Conservation (phyloP, 2,797 vertebrate species). For the Eurystomus glaucurus region DNA sequence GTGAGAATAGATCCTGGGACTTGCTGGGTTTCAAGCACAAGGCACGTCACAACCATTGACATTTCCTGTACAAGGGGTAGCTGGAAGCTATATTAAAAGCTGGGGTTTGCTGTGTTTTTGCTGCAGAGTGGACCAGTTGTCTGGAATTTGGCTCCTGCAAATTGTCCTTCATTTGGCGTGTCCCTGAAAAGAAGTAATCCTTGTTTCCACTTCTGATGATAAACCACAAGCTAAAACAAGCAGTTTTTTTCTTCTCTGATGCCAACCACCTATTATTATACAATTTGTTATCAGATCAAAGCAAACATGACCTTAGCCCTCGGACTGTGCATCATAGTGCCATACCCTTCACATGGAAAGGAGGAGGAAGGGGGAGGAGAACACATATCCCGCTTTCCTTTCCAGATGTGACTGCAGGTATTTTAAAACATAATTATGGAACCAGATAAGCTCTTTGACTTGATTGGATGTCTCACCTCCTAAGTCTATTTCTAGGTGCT, state of each 20-base stretch:
- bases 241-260: background rate
- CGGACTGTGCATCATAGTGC: background rate
- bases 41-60: background rate
- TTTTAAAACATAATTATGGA: constrained; percentile 28
- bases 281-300: constrained; percentile 57
- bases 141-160: background rate
- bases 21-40: background rate
- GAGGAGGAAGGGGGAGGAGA: background rate
- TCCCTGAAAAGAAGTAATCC: background rate
- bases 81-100: background rate
- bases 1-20: background rate
- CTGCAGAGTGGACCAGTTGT: background rate
- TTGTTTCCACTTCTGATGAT: constrained; percentile 23
- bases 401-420: constrained; percentile 41
- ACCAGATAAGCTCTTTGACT: background rate
- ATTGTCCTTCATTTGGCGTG: background rate
- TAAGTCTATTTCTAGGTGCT: background rate
- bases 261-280: constrained; percentile 5
- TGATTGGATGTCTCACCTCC: background rate
- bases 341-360: constrained; percentile 16
- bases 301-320: constrained; percentile 58
- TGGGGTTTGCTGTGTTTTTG: background rate
- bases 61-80: background rate
- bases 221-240: constrained; percentile 16
- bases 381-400: background rate